Conservation (phyloP, 2,113 vertebrate species). For the Xenus cinereus region DNA sequence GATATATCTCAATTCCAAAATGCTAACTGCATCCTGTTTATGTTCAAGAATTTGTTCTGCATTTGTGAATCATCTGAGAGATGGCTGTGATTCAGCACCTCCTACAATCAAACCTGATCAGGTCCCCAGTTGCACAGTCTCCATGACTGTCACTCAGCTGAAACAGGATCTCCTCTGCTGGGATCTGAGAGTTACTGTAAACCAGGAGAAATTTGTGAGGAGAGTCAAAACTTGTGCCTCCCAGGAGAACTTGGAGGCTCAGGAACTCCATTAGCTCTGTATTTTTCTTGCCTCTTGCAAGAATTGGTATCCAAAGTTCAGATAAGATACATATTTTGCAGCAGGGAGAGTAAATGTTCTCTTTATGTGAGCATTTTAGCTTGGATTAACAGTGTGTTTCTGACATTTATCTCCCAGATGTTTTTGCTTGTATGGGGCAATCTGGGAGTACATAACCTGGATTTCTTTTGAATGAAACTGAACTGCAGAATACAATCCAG, state of each 20-base stretch:
- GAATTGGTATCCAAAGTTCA: background rate
- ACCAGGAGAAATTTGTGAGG: background rate
- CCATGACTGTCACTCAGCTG: background rate
- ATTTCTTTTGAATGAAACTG: background rate
- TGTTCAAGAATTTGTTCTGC: background rate
- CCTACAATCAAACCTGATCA: background rate
- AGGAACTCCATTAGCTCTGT: background rate
- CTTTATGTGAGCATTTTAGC: background rate
- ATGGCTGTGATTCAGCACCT: background rate
- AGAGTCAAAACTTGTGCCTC: background rate
- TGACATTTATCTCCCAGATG: background rate
- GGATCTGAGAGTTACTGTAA: background rate
- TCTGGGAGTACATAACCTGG: background rate
- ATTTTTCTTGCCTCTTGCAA: background rate
- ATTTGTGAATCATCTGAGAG: conserved; percentile 1
- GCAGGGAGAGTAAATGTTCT: background rate
- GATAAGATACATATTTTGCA: background rate
- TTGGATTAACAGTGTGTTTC: background rate
- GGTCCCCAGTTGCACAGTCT: background rate
- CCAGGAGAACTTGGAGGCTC: background rate
- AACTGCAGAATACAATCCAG: background rate
- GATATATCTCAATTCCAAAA: background rate
- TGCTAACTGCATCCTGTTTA: background rate
- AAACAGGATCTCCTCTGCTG: background rate
- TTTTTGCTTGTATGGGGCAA: background rate